Percentiles rank a stretch among this genome's conserved stretches.
Conservation (phyloP, 92 coral and sea anemone species). For the Desmophyllum pertusum region DNA sequence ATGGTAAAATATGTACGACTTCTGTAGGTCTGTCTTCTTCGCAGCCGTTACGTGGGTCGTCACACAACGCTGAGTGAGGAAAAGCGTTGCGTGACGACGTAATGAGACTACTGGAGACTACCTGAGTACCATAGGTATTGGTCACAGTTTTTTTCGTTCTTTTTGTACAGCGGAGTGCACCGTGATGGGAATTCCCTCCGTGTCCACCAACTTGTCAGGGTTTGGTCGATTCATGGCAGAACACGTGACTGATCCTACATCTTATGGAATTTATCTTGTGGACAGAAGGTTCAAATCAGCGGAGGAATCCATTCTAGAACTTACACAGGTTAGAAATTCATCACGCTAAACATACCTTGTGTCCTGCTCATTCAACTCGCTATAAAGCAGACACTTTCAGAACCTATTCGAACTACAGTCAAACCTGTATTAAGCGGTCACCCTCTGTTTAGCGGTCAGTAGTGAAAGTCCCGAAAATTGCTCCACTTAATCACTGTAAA, state of each 20-base stretch:
- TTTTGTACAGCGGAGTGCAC: conserved; percentile 85
- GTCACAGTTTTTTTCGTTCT: background rate
- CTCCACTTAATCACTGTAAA: no score
- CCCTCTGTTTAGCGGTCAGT: no score
- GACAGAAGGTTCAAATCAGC: conserved; percentile 88
- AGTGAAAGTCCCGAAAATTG: no score
- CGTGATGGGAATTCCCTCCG: conserved; percentile 98
- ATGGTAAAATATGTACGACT: no score
- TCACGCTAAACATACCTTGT: background rate
- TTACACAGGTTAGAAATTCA: conserved; percentile 63
- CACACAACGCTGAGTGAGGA: no score
- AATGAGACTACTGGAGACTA: no score
- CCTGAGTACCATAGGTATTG: no score
- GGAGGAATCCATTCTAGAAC: conserved; percentile 89
- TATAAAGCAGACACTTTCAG: background rate
- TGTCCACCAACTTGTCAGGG: conserved; percentile 93
- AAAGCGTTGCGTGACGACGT: no score
- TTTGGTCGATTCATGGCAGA: conserved; percentile 99
- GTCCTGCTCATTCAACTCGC: background rate
- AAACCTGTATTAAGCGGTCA: no score
- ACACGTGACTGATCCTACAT: conserved; percentile 94
- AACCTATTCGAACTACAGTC: no score
- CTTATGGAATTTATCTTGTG: conserved; percentile 95
- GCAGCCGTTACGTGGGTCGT: no score
- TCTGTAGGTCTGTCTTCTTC: no score